Evolutionary conservation across 2,888 invertebrate species (phyloP).

Genomic region (Seladonia tumulorum): DNA sequence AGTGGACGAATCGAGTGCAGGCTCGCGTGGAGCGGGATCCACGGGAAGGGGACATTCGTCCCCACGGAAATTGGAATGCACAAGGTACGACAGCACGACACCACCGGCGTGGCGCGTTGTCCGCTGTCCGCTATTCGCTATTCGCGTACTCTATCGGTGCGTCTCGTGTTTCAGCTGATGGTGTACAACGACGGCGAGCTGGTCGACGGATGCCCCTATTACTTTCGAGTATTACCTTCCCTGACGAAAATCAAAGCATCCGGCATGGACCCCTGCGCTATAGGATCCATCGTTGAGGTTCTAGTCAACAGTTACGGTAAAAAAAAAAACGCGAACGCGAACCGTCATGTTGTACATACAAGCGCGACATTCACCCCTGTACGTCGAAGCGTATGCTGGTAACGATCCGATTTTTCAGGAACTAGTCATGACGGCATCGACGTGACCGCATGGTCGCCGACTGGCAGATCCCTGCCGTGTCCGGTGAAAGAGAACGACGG

Average conservation of each 20-base stretch:
- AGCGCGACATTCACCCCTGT: background rate
- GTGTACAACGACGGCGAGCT: slow-evolving; percentile 87
- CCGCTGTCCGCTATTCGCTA: background rate
- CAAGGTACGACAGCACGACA: slow-evolving; percentile 85
- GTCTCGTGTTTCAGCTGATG: slow-evolving; percentile 84
- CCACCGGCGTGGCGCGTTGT: too few species aligned
- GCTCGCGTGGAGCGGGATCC: slow-evolving; percentile 81
- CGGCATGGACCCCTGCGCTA: slow-evolving; percentile 97
- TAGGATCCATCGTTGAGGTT: slow-evolving; percentile 98
- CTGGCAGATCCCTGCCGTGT: slow-evolving; percentile 92
- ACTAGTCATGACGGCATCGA: slow-evolving; percentile 89
- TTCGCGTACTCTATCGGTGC: too few species aligned
- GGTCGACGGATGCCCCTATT: slow-evolving; percentile 88
- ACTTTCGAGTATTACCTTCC: slow-evolving; percentile 95
- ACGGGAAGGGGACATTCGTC: slow-evolving; percentile 92
- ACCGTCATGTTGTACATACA: background rate
- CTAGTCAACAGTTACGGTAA: slow-evolving; percentile 93
- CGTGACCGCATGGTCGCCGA: slow-evolving; percentile 96
- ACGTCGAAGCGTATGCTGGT: background rate
- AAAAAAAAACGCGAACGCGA: background rate
- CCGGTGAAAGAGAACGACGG: slow-evolving; percentile 95
- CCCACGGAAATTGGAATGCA: slow-evolving; percentile 97
- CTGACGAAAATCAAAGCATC: slow-evolving; percentile 94
- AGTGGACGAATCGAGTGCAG: slow-evolving; percentile 88
- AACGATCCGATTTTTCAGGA: slow-evolving; percentile 69